A percentile compares a stretch with the other conserved stretches of the same genome.
Conservation (phyloP, 2,888 invertebrate genomes). For the Linyphia triangularis region DNA sequence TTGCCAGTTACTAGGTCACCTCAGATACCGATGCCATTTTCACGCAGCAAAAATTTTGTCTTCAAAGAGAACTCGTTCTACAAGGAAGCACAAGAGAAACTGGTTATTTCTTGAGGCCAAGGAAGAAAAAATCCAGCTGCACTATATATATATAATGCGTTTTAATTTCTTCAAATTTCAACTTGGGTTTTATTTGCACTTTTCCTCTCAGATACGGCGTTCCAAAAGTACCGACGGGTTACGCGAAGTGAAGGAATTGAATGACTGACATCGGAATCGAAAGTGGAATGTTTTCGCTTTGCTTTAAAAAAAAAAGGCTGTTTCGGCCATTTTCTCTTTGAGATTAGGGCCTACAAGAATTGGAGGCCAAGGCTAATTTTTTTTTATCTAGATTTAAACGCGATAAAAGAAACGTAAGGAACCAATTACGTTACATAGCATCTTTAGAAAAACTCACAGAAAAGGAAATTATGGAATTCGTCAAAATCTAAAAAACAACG, state of each 20-base stretch:
- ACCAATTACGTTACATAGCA: too few species aligned
- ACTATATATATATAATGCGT: conserved; percentile 40
- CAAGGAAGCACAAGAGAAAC: conserved; percentile 40
- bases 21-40: conserved; percentile 53
- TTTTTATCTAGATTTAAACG: too few species aligned
- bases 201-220: neutral
- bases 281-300: too few species aligned
- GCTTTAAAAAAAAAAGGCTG: too few species aligned
- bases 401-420: too few species aligned
- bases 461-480: too few species aligned
- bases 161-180: conserved; percentile 37
- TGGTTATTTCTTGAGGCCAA: conserved; percentile 17
- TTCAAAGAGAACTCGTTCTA: conserved; percentile 57
- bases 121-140: conserved; percentile 19
- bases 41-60: conserved; percentile 43
- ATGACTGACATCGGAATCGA: neutral
- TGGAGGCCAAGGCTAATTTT: too few species aligned
- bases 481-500: too few species aligned
- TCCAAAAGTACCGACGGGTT: neutral
- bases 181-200: conserved; percentile 14
- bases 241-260: neutral
- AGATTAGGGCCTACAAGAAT: too few species aligned
- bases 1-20: conserved; percentile 60
- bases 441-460: too few species aligned
- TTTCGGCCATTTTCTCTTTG: too few species aligned